Evolutionary conservation across 2,797 vertebrate species (phyloP), one percentile per base, ranked within the genome.

Genomic region (Antennarius maculatus): DNA sequence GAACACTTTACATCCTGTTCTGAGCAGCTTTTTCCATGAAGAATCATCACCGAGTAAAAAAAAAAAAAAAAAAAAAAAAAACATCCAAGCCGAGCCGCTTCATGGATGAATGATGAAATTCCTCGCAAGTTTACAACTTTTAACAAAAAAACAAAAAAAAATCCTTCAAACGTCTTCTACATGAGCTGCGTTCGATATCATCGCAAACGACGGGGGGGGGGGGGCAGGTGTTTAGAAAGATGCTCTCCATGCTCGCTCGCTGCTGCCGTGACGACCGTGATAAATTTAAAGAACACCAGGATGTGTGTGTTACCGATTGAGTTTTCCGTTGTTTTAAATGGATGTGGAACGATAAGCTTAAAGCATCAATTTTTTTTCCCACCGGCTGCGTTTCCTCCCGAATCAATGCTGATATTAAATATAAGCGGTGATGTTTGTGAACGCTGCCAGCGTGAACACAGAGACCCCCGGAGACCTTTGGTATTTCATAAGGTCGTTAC

Each of bases 401-500:
- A 11, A 42, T 1, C 47, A 51, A 52, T 16, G 12, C 18, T 29
- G 51, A 51, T 11, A 13, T 23, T 0, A 45, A 43, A 61, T 62
- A n/a, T 28, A 53, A 66, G 10, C 29, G 14, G 5, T 42, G 42
- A 23, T 16, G 13, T 39, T 8, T 39, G 11, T 42, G 17, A 28
- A 41, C 0, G 0, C 34, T 23, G 8, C 4, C 16, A 4, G 9
- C 18, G 18, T 47, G 28, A 14, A 28, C 10, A 0, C 0, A 6
- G 41, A 31, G 41, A 6, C 62, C 65, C 47, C 41, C 41, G 29
- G 15, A 5, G 3, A 16, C 46, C 28, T 61, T 58, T 71, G n/a
- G 56, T 66, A 57, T 71, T 55, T 74, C 18, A 46, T 63, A 23
- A 55, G 49, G 50, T 61, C 49, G 34, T 47, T 7, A 45, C 39